phyloP scores from a whole-genome alignment of 1,140 invertebrate species.

The Microplitis mediator region DNA sequence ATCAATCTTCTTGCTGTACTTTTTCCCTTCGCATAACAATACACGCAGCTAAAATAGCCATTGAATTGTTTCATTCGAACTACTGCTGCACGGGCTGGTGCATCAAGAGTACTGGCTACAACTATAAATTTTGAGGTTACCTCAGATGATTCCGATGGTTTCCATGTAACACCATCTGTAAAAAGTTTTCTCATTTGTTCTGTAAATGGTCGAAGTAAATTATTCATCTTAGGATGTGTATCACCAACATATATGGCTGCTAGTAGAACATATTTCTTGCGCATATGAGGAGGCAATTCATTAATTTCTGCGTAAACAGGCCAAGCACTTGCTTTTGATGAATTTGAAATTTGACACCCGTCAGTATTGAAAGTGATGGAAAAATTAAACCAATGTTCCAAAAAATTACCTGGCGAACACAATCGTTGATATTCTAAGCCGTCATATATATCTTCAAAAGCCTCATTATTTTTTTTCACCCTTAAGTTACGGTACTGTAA shows the following conservation, averaged over 20 bases:
- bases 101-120: no score
- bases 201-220: no score
- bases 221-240: slow-evolving; percentile 7
- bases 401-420: slow-evolving; percentile 16
- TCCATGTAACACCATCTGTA: no score
- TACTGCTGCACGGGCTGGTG: no score
- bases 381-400: slow-evolving; percentile 15
- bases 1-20: neutral
- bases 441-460: slow-evolving; percentile 17
- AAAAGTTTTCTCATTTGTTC: no score
- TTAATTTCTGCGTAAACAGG: slow-evolving; percentile 27
- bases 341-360: slow-evolving; percentile 22
- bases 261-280: slow-evolving; percentile 31
- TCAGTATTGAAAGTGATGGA: slow-evolving; percentile 29
- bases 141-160: no score
- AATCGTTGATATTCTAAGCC: slow-evolving; percentile 17
- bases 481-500: slow-evolving; percentile 1
- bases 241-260: slow-evolving; percentile 28
- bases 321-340: slow-evolving; percentile 19
- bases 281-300: no score
- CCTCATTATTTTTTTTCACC: neutral
- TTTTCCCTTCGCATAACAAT: neutral
- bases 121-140: no score
- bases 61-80: neutral
- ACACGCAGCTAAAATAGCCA: neutral